These are phyloP conservation scores for Leptatherina wallacei DNA, from an alignment of 2,797 vertebrate genomes.

Conservation along the genomic window DNA sequence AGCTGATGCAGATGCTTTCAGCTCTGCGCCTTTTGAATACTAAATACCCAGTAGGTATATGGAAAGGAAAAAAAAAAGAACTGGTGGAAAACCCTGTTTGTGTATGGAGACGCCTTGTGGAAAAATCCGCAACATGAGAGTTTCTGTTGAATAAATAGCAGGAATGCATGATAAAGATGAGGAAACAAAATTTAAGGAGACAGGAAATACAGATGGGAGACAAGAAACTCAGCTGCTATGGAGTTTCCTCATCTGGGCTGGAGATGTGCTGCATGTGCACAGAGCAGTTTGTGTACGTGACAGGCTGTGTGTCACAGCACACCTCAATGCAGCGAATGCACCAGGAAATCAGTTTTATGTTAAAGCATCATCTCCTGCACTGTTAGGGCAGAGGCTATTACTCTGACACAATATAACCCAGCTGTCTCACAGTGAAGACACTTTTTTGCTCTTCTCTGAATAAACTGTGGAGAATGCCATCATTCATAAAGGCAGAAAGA, in stretches of 20 bases:
- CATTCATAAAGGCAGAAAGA: conserved; percentile 23
- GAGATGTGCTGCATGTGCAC: conserved; percentile 33
- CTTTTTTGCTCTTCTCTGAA: conserved; percentile 21
- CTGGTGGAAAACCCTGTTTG: conserved; percentile 37
- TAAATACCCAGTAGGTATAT: conserved; percentile 35
- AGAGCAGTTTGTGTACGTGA: conserved; percentile 23
- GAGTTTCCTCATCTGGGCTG: conserved; percentile 10
- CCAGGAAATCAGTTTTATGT: conserved; percentile 57
- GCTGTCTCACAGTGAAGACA: conserved; percentile 26
- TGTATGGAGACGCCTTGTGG: conserved; percentile 22
- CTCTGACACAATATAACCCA: conserved; percentile 42
- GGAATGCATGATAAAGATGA: conserved; percentile 15
- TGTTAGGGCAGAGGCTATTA: conserved; percentile 36
- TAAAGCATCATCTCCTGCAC: conserved; percentile 53
- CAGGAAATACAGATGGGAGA: conserved; percentile 16
- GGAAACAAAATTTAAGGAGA: conserved; percentile 1
- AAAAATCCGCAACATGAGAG: conserved; percentile 25
- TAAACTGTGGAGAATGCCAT: conserved; percentile 31
- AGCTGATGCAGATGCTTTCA: conserved; percentile 52
- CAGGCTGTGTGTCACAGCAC: conserved; percentile 43
- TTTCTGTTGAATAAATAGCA: conserved; percentile 25
- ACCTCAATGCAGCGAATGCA: conserved; percentile 29
- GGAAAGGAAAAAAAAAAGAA: neutral
- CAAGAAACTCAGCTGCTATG: conserved; percentile 21
- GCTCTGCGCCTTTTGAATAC: conserved; percentile 58